Evolutionary conservation across 2,797 vertebrate species (phyloP).

Genomic region (Pygocentrus nattereri): DNA sequence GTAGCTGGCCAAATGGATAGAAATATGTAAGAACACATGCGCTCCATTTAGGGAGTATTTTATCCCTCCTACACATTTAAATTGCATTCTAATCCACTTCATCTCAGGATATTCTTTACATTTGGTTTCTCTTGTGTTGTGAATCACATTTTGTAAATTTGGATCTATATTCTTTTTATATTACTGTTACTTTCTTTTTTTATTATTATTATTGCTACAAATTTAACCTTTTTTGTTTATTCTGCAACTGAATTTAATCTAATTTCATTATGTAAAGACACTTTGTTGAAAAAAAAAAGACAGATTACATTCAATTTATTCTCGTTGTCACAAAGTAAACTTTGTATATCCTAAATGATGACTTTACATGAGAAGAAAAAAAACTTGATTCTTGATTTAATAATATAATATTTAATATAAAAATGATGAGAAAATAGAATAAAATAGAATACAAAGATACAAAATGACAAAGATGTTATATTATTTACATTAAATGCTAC

Average conservation of each 20-base stretch:
- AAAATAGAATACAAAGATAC: too few species aligned
- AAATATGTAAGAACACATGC: background rate
- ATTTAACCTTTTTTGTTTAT: background rate
- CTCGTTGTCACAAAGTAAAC: too few species aligned
- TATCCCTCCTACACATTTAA: background rate
- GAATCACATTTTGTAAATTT: background rate
- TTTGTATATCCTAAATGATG: too few species aligned
- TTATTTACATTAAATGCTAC: too few species aligned
- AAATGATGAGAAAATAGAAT: too few species aligned
- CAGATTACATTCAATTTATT: too few species aligned
- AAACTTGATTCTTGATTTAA: too few species aligned
- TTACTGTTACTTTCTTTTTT: background rate
- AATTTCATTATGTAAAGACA: background rate
- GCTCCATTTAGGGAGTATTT: background rate
- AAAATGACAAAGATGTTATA: too few species aligned
- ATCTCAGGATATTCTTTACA: background rate
- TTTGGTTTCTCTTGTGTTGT: background rate
- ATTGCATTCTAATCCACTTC: background rate
- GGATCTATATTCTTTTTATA: background rate
- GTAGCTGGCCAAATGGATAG: background rate
- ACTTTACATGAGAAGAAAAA: too few species aligned
- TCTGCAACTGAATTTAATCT: background rate
- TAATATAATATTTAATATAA: too few species aligned
- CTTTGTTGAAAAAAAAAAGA: too few species aligned
- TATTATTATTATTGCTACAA: background rate